Evolutionary conservation across 2,888 invertebrate genomes (phyloP).

Genomic region (Netelia inedita): DNA sequence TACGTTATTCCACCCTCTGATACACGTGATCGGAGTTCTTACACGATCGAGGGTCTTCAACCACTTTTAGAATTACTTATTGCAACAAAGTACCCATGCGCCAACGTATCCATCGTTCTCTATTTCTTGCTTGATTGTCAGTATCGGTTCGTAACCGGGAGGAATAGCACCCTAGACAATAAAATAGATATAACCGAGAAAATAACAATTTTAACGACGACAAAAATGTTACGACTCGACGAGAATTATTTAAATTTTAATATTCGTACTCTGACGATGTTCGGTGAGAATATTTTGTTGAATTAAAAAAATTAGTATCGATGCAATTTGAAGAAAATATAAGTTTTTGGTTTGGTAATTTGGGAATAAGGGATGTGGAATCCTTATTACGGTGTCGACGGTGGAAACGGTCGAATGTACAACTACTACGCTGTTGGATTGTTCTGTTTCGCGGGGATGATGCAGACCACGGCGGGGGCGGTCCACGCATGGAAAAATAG

Average conservation of each 20-base stretch:
- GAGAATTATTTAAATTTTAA: conserved; percentile 60
- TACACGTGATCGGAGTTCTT: background rate
- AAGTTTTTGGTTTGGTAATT: background rate
- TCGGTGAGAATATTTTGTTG: conserved; percentile 44
- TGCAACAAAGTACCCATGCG: conserved; percentile 11
- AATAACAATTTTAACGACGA: background rate
- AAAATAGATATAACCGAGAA: background rate
- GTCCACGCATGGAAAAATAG: conserved; percentile 56
- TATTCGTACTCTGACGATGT: conserved; percentile 46
- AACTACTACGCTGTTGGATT: conserved; percentile 49
- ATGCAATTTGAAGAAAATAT: background rate
- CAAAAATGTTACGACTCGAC: conserved; percentile 28
- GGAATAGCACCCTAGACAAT: background rate
- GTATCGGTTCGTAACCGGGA: background rate
- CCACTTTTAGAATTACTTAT: conserved; percentile 8
- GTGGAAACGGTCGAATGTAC: conserved; percentile 32
- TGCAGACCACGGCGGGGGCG: conserved; percentile 44
- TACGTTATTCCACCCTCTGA: conserved; percentile 19
- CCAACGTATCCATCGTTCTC: background rate
- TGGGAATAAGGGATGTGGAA: conserved; percentile 59
- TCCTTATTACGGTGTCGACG: conserved; percentile 31
- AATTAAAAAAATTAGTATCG: background rate
- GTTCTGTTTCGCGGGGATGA: conserved; percentile 59
- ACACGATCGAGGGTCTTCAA: background rate
- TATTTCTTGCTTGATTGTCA: background rate